A percentile compares a stretch with the other conserved stretches of the same genome.
Evolutionary conservation across 2,888 invertebrate genomes (phyloP).

Genomic region (Cerastis leucographa): DNA sequence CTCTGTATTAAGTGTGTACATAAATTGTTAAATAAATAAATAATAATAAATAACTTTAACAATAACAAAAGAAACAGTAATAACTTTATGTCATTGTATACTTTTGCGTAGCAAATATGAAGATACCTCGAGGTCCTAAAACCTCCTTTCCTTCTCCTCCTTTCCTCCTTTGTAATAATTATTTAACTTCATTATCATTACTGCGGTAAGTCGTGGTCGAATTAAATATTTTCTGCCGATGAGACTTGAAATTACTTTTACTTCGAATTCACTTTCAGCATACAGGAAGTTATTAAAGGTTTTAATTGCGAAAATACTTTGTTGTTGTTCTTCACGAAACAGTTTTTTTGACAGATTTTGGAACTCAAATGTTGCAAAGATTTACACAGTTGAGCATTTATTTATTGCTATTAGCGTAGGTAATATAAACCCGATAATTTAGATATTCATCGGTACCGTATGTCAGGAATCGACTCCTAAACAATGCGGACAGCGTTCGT

Average conservation of each 20-base stretch:
- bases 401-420: neutral
- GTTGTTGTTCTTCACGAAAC: slow-evolving; percentile 9
- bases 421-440: slow-evolving; percentile 35
- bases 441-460: slow-evolving; percentile 58
- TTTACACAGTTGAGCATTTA: neutral
- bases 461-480: slow-evolving; percentile 73
- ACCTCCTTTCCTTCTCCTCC: too few relatives aligned
- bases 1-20: too few relatives aligned
- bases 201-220: slow-evolving; percentile 52
- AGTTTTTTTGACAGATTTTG: neutral
- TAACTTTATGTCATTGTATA: slow-evolving; percentile 17
- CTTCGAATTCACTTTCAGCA: slow-evolving; percentile 40
- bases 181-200: slow-evolving; percentile 21
- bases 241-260: slow-evolving; percentile 37
- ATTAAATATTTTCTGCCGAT: slow-evolving; percentile 42
- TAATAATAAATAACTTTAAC: too few relatives aligned
- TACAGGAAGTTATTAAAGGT: slow-evolving; percentile 42
- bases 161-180: slow-evolving; percentile 44
- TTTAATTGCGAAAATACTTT: slow-evolving; percentile 29
- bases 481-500: slow-evolving; percentile 80
- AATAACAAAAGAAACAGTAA: neutral
- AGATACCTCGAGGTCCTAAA: slow-evolving; percentile 19
- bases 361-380: neutral
- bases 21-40: too few relatives aligned
- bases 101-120: slow-evolving; percentile 9